Percentiles rank a stretch among this genome's conserved stretches.
phyloP scores from a whole-genome alignment of 2,888 invertebrate species.

The Muscina levida region DNA sequence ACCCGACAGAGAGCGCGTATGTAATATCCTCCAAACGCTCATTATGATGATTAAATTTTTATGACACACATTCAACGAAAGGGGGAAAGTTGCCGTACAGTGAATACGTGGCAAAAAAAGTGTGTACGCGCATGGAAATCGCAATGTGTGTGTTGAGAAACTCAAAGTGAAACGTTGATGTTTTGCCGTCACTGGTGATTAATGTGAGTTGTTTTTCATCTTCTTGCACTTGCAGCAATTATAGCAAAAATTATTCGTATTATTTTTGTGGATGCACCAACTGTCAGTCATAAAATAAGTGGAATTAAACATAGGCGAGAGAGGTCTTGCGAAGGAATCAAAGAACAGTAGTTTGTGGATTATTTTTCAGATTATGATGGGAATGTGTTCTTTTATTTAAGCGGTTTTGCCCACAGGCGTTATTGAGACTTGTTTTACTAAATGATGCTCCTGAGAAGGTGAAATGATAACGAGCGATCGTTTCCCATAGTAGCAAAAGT shows the following conservation, averaged over 20 bases:
- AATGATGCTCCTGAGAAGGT: too few species aligned
- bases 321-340: neutral
- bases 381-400: too few species aligned
- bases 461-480: too few species aligned
- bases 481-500: too few species aligned
- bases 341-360: conserved; percentile 12
- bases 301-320: neutral
- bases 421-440: too few species aligned
- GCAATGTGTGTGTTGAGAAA: neutral
- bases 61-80: conserved; percentile 51
- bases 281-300: conserved; percentile 14
- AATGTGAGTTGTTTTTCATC: conserved; percentile 30
- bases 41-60: conserved; percentile 54
- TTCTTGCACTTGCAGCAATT: conserved; percentile 26
- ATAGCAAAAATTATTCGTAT: neutral
- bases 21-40: conserved; percentile 25
- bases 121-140: neutral
- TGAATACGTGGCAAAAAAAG: neutral
- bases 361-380: too few species aligned
- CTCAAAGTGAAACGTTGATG: neutral
- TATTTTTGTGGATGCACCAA: neutral
- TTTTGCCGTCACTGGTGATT: conserved; percentile 25
- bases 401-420: too few species aligned
- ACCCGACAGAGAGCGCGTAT: neutral
- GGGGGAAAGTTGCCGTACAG: neutral